These are phyloP conservation scores for Cinclus mexicanus DNA, from an alignment of 2,113 vertebrate species.

Conservation along the genomic window DNA sequence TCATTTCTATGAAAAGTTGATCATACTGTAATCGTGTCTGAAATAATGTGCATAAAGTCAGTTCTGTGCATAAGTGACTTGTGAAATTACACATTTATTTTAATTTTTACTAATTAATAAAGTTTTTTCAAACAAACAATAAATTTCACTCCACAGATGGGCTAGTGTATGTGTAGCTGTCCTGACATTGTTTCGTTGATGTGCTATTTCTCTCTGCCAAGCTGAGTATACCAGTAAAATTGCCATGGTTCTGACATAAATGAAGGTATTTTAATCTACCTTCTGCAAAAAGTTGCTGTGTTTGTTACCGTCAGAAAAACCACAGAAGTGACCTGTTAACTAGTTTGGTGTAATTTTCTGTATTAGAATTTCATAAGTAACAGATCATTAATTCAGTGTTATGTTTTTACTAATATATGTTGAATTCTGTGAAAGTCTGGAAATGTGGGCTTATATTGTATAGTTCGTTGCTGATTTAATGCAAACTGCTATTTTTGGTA, in stretches of 20 bases:
- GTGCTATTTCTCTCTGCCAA: background rate
- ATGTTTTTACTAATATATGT: background rate
- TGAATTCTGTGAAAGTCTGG: background rate
- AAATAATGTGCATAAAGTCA: background rate
- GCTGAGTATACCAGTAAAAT: background rate
- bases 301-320: background rate
- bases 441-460: background rate
- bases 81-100: background rate
- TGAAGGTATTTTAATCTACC: background rate
- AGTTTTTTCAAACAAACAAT: background rate
- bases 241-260: background rate
- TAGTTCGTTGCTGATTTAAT: background rate
- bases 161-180: background rate
- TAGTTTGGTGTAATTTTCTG: background rate
- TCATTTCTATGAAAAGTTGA: background rate
- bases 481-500: background rate
- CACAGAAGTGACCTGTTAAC: background rate
- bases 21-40: background rate
- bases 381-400: background rate
- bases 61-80: background rate
- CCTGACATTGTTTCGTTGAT: background rate
- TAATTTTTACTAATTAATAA: background rate
- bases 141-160: background rate
- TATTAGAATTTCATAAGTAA: background rate
- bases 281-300: background rate